Evolutionary conservation across 2,113 vertebrate genomes (phyloP).

Genomic region (Capreolus pygargus): DNA sequence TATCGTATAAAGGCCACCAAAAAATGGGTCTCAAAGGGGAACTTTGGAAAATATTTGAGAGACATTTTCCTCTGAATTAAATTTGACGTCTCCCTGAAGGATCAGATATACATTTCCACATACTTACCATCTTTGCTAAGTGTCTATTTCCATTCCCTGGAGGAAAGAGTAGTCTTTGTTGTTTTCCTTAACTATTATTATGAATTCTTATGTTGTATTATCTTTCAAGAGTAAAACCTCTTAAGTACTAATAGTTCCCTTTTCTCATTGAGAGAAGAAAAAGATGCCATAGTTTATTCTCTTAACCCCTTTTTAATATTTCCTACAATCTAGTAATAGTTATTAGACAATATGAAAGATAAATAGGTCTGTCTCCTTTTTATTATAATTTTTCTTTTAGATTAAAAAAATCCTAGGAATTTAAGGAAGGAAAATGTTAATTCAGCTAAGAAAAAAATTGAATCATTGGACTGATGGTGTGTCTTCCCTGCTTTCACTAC

Average conservation of each 20-base stretch:
- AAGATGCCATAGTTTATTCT: not conserved
- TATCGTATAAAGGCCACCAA: not conserved
- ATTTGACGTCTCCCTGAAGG: not conserved
- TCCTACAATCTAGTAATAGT: not conserved
- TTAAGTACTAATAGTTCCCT: not conserved
- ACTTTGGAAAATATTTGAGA: not conserved
- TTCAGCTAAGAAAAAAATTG: not conserved
- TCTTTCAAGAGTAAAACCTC: conserved; percentile 7
- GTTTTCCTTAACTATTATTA: not conserved
- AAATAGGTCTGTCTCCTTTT: not conserved
- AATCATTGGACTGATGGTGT: not conserved
- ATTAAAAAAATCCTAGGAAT: not conserved
- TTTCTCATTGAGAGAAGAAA: conserved; percentile 33
- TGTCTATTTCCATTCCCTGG: not conserved
- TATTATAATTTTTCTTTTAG: conserved; percentile 10
- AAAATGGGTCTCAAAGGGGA: not conserved
- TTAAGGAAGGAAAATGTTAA: not conserved
- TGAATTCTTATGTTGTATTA: not conserved
- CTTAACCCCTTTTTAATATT: not conserved
- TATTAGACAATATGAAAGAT: not conserved
- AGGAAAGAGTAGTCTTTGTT: not conserved
- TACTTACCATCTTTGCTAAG: not conserved
- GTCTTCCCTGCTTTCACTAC: not conserved
- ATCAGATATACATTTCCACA: not conserved
- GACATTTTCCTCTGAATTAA: not conserved